These are phyloP conservation scores for Isichthys henryi DNA, from an alignment of 2,113 vertebrate species.

Conservation along the genomic window DNA sequence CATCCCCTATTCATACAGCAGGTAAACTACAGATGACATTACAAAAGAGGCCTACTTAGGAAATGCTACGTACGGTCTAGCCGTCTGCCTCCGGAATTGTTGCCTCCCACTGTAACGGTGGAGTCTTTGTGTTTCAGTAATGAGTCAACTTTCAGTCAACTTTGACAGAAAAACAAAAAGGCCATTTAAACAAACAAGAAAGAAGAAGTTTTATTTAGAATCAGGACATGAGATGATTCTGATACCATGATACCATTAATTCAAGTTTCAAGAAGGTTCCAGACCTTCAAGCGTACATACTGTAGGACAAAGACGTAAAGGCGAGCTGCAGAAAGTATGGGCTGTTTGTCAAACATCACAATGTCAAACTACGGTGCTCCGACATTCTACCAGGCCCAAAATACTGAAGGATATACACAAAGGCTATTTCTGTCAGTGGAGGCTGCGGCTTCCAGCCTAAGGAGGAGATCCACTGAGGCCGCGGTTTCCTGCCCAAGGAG, in stretches of 20 bases:
- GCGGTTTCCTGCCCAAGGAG: no score
- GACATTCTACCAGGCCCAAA: neutral
- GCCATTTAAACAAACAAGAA: neutral
- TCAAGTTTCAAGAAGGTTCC: neutral
- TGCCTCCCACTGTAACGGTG: neutral
- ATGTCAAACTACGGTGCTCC: neutral
- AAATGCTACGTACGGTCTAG: neutral
- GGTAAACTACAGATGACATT: neutral
- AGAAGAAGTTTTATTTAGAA: neutral
- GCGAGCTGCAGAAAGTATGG: neutral
- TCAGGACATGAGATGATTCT: neutral
- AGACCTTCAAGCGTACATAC: neutral
- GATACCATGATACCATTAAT: neutral
- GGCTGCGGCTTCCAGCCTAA: no score
- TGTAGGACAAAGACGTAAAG: neutral
- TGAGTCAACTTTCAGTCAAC: no score
- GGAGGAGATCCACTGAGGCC: no score
- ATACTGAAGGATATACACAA: neutral
- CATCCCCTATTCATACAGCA: neutral
- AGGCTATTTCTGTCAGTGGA: neutral
- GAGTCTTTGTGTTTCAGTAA: neutral
- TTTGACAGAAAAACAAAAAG: neutral
- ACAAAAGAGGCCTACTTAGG: neutral
- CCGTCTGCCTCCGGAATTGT: no score
- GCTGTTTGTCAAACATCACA: neutral